Percentiles rank a stretch among this genome's conserved stretches.
phyloP scores from a whole-genome alignment of 2,888 invertebrate genomes.

The Entomobrya multifasciata region DNA sequence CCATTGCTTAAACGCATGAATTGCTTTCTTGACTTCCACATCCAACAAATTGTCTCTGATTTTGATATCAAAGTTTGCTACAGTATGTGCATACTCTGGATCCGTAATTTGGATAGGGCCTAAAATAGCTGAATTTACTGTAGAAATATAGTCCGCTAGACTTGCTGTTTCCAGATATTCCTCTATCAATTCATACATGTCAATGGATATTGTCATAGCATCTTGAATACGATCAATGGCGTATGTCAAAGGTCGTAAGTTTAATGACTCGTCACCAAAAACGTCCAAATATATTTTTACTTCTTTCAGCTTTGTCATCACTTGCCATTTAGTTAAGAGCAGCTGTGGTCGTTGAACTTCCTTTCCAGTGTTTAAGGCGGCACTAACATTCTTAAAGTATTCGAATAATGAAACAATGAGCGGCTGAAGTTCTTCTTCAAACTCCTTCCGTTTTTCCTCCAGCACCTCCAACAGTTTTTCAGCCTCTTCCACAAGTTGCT shows the following conservation, averaged over 20 bases:
- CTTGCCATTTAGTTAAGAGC: neutral
- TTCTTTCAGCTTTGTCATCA: neutral
- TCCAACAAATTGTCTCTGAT: conserved; percentile 1
- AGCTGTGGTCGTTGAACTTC: neutral
- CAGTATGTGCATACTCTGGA: neutral
- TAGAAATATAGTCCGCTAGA: neutral
- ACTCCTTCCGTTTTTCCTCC: neutral
- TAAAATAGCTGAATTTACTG: neutral
- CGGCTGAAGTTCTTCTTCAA: neutral
- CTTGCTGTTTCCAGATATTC: neutral
- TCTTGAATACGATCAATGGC: conserved; percentile 19
- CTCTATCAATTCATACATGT: conserved; percentile 35
- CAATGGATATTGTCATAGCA: conserved; percentile 4
- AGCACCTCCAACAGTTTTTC: neutral
- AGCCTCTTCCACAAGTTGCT: neutral
- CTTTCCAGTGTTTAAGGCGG: neutral
- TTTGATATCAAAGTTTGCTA: neutral
- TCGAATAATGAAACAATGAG: neutral
- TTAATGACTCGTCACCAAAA: neutral
- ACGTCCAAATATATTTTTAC: neutral
- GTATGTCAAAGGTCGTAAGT: too few species aligned
- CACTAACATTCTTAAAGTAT: neutral
- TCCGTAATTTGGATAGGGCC: neutral
- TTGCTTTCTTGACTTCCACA: neutral
- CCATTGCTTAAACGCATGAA: conserved; percentile 37